Base-by-base conservation (phyloP, 2,888 invertebrate genomes). In the Ophioninae sp. region DNA sequence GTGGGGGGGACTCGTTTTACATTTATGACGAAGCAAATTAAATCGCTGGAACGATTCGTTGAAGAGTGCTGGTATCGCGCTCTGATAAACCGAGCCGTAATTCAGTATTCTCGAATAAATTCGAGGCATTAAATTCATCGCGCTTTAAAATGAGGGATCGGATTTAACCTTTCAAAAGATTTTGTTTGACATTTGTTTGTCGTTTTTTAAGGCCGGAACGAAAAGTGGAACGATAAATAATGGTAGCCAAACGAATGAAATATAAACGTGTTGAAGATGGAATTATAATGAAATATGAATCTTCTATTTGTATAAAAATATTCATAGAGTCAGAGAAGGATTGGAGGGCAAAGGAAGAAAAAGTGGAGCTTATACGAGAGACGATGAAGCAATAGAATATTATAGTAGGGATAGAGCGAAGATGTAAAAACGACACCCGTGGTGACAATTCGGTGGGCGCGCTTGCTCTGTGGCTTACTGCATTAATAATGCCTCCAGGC, bases 401-500 rank as follows among this genome's bases (percentile, higher is more conserved):
- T 83, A 84, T 85, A 83, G 78, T 75, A 62, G 77, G 57, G 70
- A 76, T 81, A 75, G 20, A 67, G 83, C 56, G 73, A 72, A 44
- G 79, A 20, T 23, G 79, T 37, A 65, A 72, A 79, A 83, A 84
- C 78, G 77, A 81, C 69, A 78, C 70, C 83, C 70, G 65, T 30
- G 64, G 67, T 65, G 79, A 82, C 84, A 82, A 82, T 77, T 86
- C 77, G 74, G 64, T 77, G 78, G 76, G 85, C 83, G 84, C 77
- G 44, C 56, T 68, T 62, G 62, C 67, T 30, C 30, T 74, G 79
- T 68, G 85, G 82, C 82, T 84, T 85, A 13, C 85, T 86, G 82
- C 88, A 88, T 90, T 91, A 91, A 91, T 91, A 91, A 91, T 90
- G 91, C 91, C 91, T 89, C 87, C 85, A 81, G 89, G 91, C 88